These are phyloP conservation scores for Leucozona laternaria DNA, from an alignment of 2,888 invertebrate genomes.

Conservation along the genomic window DNA sequence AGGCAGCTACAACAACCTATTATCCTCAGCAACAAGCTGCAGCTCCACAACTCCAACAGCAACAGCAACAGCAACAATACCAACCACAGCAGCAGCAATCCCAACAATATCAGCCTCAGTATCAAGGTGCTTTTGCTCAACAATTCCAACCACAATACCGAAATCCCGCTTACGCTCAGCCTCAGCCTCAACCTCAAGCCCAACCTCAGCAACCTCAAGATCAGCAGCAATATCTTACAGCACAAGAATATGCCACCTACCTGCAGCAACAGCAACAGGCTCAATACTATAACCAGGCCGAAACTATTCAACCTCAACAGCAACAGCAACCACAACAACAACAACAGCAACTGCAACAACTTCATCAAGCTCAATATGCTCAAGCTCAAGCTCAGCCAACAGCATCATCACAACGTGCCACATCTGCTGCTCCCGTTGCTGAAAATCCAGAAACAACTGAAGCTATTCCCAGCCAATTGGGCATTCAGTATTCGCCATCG, in stretches of 20 bases:
- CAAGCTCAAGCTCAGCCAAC: conserved; percentile 76
- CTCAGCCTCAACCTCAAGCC: conserved; percentile 57
- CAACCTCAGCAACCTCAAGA: conserved; percentile 65
- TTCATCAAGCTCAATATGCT: conserved; percentile 70
- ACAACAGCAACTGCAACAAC: conserved; percentile 55
- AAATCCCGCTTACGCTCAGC: conserved; percentile 54
- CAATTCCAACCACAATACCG: conserved; percentile 62
- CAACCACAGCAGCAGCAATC: conserved; percentile 71
- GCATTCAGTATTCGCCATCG: conserved; percentile 84
- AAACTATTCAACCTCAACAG: conserved; percentile 75
- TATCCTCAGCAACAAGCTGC: conserved; percentile 50
- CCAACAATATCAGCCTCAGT: conserved; percentile 76
- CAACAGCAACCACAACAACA: conserved; percentile 65
- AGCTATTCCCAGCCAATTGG: conserved; percentile 77
- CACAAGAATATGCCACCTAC: conserved; percentile 79
- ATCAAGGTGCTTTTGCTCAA: conserved; percentile 70
- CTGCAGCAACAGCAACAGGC: conserved; percentile 80
- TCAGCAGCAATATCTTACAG: conserved; percentile 82
- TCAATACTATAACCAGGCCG: conserved; percentile 76
- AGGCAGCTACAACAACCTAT: conserved; percentile 47
- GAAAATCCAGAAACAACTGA: conserved; percentile 43
- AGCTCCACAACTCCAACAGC: conserved; percentile 42
- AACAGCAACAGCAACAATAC: conserved; percentile 55
- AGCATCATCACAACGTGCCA: conserved; percentile 75
- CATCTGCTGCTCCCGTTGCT: conserved; percentile 64